phyloP scores from a whole-genome alignment of 2,888 invertebrate species.

The Eueremaeus valkanovi region DNA sequence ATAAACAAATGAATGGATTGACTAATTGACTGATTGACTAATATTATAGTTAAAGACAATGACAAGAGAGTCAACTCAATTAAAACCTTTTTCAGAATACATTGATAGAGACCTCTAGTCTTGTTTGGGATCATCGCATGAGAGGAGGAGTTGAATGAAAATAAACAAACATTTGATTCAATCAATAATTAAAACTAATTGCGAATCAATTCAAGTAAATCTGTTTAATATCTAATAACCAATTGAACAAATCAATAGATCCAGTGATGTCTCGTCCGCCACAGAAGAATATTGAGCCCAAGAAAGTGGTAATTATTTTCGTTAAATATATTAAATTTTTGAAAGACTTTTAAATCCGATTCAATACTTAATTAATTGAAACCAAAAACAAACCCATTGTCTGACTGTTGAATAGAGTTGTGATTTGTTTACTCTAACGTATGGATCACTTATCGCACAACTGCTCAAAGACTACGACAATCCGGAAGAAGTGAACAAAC shows the following conservation, averaged over 20 bases:
- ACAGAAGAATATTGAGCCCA: neutral
- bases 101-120: neutral
- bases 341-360: neutral
- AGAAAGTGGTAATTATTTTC: conserved; percentile 6
- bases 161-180: neutral
- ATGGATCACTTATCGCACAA: conserved; percentile 95
- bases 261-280: neutral
- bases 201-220: neutral
- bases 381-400: too few species aligned
- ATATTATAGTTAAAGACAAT: too few species aligned
- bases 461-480: conserved; percentile 94
- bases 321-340: neutral
- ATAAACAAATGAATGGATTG: too few species aligned
- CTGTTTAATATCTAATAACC: neutral
- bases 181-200: neutral
- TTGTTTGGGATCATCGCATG: neutral
- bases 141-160: neutral
- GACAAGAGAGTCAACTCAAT: too few species aligned
- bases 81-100: neutral
- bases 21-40: too few species aligned
- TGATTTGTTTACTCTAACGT: conserved; percentile 81
- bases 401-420: conserved; percentile 8
- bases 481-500: conserved; percentile 95
- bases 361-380: neutral
- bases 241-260: neutral